Evolutionary conservation across 2,888 invertebrate genomes (phyloP).

Genomic region (Lasioglossum pauxillum): DNA sequence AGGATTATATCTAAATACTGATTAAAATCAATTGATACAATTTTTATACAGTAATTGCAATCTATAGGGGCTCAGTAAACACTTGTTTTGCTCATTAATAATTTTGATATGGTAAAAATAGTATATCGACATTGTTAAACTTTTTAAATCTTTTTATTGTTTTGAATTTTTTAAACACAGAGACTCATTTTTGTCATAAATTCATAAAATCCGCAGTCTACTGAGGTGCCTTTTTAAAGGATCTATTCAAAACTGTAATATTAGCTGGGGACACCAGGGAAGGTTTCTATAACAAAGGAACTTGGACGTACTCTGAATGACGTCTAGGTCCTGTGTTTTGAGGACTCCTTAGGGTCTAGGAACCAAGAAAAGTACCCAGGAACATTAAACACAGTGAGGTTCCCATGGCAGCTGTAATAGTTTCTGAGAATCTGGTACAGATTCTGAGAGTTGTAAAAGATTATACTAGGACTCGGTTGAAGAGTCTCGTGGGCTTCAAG

Average conservation of each 20-base stretch:
- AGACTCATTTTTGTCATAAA: too few species aligned
- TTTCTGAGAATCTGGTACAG: not conserved
- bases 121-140: too few species aligned
- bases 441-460: conserved; percentile 4
- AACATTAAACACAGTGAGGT: not conserved
- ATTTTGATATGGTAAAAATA: too few species aligned
- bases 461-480: not conserved
- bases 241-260: not conserved
- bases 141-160: too few species aligned
- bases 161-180: too few species aligned
- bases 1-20: too few species aligned
- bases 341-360: not conserved
- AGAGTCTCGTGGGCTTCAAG: not conserved
- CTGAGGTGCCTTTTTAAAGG: not conserved
- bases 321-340: not conserved
- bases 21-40: not conserved
- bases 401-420: not conserved
- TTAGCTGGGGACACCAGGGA: not conserved
- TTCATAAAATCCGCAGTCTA: too few species aligned
- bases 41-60: too few species aligned
- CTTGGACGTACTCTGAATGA: not conserved
- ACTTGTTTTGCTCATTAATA: too few species aligned
- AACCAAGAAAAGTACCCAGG: not conserved
- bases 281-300: not conserved
- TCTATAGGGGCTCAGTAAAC: too few species aligned